Evolutionary conservation across 1,140 invertebrate species (phyloP).

Genomic region (Bombus pyrosoma): DNA sequence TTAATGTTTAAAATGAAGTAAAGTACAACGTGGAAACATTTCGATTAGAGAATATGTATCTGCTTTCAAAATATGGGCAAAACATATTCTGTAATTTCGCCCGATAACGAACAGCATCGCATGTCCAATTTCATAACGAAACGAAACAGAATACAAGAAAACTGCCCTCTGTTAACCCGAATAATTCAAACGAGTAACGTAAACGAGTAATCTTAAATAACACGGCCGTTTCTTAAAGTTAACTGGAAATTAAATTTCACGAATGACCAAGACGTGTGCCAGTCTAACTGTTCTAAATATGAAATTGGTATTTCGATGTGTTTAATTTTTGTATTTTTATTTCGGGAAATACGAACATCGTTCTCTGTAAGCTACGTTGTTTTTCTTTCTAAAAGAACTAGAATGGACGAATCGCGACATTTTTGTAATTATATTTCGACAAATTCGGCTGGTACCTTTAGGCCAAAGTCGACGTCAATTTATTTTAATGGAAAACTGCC

Average conservation of each 20-base stretch:
- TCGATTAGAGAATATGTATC: neutral
- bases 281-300: neutral
- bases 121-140: neutral
- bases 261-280: neutral
- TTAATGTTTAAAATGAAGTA: neutral
- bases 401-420: neutral
- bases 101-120: neutral
- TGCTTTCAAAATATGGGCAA: neutral
- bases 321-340: neutral
- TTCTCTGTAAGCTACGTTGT: too few relatives aligned
- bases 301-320: neutral
- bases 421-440: neutral
- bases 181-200: neutral
- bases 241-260: neutral
- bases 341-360: too few relatives aligned
- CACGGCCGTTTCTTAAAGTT: neutral
- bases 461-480: neutral
- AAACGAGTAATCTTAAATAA: neutral
- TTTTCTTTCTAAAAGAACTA: neutral
- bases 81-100: neutral
- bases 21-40: neutral
- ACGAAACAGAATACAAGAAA: neutral
- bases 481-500: neutral
- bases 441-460: neutral
- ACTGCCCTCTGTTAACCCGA: neutral